Evolutionary conservation across 2,888 invertebrate species (phyloP).

Genomic region (Eupithecia subumbrata): DNA sequence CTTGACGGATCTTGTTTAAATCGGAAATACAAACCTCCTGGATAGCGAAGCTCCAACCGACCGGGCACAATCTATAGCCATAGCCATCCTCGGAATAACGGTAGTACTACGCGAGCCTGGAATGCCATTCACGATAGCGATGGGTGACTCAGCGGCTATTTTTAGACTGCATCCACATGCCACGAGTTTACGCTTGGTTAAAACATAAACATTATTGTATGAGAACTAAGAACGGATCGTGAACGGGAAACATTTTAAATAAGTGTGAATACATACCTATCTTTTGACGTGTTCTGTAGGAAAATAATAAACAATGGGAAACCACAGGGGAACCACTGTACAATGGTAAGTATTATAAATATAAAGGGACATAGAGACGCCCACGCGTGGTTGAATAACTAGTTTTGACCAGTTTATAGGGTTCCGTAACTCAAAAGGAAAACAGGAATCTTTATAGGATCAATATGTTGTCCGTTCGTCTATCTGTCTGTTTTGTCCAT

Average conservation of each 20-base stretch:
- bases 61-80: neutral
- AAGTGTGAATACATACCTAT: neutral
- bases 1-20: no score
- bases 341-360: neutral
- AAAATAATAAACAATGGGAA: neutral
- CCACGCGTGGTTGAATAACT: neutral
- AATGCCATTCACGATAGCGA: slow-evolving; percentile 39
- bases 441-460: no score
- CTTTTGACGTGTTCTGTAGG: neutral
- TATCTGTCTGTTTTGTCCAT: no score
- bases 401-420: neutral
- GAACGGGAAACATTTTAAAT: neutral
- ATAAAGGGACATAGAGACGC: neutral
- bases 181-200: slow-evolving; percentile 7
- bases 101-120: slow-evolving; percentile 26
- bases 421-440: no score
- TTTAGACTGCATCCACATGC: slow-evolving; percentile 25
- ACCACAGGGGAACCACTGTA: neutral
- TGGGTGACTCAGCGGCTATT: slow-evolving; percentile 33
- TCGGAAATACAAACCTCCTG: neutral
- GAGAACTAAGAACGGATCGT: slow-evolving; percentile 2
- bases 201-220: slow-evolving; percentile 16
- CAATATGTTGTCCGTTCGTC: no score
- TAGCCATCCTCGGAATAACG: neutral
- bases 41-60: neutral